Evolutionary conservation across 2,888 invertebrate species (phyloP).

Genomic region (Allolobophora icterica): DNA sequence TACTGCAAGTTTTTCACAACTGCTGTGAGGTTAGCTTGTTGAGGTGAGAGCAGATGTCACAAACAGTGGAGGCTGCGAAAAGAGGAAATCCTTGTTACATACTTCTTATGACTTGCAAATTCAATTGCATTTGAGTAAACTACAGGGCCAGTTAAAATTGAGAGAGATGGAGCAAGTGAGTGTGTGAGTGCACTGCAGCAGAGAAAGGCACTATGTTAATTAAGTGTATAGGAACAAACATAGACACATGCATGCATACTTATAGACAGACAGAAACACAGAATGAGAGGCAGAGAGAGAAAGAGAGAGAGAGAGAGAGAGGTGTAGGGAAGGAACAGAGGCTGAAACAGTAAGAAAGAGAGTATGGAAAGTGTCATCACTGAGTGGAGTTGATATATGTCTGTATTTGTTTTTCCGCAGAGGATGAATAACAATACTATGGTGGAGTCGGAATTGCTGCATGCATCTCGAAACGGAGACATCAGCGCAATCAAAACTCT

Average conservation of each 20-base stretch:
- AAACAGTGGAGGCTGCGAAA: too few species aligned
- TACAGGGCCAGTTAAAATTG: too few species aligned
- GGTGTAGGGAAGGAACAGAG: not conserved
- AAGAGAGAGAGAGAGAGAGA: not conserved
- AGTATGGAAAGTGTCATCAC: not conserved
- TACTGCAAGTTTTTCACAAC: too few species aligned
- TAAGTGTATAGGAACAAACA: too few species aligned
- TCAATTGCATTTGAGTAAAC: too few species aligned
- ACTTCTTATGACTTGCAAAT: too few species aligned
- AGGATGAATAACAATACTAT: not conserved
- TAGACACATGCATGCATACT: too few species aligned
- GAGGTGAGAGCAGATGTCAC: too few species aligned
- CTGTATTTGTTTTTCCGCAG: not conserved
- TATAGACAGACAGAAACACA: slow-evolving; percentile 17
- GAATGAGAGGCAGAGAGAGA: slow-evolving; percentile 13
- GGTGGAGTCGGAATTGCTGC: slow-evolving; percentile 34
- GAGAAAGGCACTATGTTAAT: not conserved
- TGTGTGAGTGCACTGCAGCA: not conserved
- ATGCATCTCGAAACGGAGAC: slow-evolving; percentile 72
- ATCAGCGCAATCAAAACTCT: slow-evolving; percentile 70
- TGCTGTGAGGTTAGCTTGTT: too few species aligned
- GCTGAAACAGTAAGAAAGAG: slow-evolving; percentile 4
- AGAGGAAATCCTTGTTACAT: too few species aligned
- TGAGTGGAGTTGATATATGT: not conserved
- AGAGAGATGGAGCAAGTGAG: not conserved